Conservation (phyloP, 2,888 invertebrate genomes). For the Drosophila robusta region DNA sequence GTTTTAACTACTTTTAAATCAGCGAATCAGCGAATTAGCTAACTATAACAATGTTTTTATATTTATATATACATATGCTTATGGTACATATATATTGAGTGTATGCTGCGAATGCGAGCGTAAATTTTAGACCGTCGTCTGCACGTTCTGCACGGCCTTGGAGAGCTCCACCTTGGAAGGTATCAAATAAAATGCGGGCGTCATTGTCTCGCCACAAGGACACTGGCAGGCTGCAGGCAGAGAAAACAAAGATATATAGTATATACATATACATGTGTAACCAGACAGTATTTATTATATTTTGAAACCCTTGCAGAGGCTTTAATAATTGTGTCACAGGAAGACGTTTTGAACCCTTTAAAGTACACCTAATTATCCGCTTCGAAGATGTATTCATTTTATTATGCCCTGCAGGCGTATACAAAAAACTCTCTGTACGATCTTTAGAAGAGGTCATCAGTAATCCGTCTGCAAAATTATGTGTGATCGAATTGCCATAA, state of each 20-base stretch:
- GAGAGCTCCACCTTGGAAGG: constrained; percentile 96
- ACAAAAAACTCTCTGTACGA: too few species aligned
- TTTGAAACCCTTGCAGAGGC: too few species aligned
- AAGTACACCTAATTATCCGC: too few species aligned
- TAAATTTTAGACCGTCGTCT: constrained; percentile 89
- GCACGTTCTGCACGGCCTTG: constrained; percentile 94
- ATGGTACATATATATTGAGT: constrained; percentile 4
- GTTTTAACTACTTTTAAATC: constrained; percentile 25
- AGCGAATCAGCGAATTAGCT: constrained; percentile 55
- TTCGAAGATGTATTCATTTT: too few species aligned
- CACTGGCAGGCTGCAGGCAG: constrained; percentile 91
- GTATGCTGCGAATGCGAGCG: constrained; percentile 6
- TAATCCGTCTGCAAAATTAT: too few species aligned
- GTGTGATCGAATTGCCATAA: too few species aligned
- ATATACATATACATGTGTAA: too few species aligned
- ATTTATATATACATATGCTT: background rate
- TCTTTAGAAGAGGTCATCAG: too few species aligned
- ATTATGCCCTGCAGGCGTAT: too few species aligned
- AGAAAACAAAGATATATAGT: background rate
- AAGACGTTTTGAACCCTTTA: too few species aligned
- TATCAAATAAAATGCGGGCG: constrained; percentile 96
- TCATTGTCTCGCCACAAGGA: constrained; percentile 95
- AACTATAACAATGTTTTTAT: constrained; percentile 39
- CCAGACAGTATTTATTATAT: too few species aligned
- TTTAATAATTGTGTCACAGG: too few species aligned